Evolutionary conservation across 1,140 invertebrate species (phyloP), one percentile per base, ranked within the genome.

Genomic region (Argopecten irradians): DNA sequence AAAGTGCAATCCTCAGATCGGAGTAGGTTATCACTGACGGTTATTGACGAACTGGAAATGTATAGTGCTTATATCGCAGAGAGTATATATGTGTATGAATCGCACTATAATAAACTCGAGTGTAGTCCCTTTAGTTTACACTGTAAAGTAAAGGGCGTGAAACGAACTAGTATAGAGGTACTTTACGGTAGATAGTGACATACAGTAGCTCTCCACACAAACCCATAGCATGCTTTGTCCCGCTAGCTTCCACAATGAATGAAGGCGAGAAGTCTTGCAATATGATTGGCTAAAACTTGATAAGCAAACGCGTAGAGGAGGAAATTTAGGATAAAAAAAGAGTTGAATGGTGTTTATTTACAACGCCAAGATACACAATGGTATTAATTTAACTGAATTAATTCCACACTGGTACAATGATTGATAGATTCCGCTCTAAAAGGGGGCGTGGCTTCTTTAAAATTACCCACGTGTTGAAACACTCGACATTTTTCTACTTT

Each of bases 401-500:
- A 71, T 71, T 71, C 55, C 13, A 71, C 55, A 71, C 55, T 16
- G 19, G n/a, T 28, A 71, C 55, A 5, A 8, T 71, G 55, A 71
- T 22, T 71, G 55, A 71, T 71, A 71, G 55, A n/a, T 71, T 16
- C 55, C 1, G n/a, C 55, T n/a, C 55, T 71, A 28, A n/a, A 71
- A 71, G 55, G 55, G n/a, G 55, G 55, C n/a, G 55, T 71, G 55
- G 55, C 55, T 71, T 28, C 8, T 28, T 22, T 71, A 71, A 28
- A 28, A n/a, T 71, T 11, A 28, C 16, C 55, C 55, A 71, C 55
- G 55, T 71, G 55, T 71, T 71, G 55, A 28, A 46, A 71, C 55
- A 71, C n/a, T 71, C 55, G 16, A 71, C 55, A 71, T 71, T 71
- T 71, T 71, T 71, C 55, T 71, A 71, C 55, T 71, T 71, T 71